Conservation (phyloP, 1,140 invertebrate species). For the Zaprionus nigranus region DNA sequence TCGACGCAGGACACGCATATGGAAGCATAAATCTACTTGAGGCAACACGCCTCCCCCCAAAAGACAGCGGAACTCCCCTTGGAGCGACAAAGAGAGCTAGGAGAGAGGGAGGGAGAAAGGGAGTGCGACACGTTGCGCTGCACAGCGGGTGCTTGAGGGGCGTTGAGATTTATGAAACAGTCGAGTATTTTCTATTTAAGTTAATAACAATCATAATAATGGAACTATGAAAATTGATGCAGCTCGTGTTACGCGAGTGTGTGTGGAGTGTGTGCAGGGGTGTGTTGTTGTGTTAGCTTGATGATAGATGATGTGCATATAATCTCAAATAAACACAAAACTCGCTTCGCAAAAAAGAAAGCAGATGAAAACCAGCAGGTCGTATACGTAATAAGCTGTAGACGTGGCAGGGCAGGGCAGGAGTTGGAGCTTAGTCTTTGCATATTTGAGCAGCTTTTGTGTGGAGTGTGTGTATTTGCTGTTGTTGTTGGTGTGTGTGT, state of each 20-base stretch:
- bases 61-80: constrained; percentile 1
- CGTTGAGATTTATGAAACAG: constrained; percentile 78
- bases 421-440: constrained; percentile 61
- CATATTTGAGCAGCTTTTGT: constrained; percentile 77
- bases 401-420: constrained; percentile 46
- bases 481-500: constrained; percentile 20
- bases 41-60: constrained; percentile 54
- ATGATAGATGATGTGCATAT: constrained; percentile 82
- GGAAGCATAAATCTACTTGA: constrained; percentile 73
- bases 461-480: constrained; percentile 7
- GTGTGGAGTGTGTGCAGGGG: background rate
- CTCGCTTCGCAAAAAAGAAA: constrained; percentile 22
- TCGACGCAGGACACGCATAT: constrained; percentile 34
- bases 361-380: constrained; percentile 28
- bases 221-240: constrained; percentile 79
- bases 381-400: constrained; percentile 66
- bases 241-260: constrained; percentile 28
- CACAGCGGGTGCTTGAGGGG: constrained; percentile 37
- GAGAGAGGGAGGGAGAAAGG: background rate
- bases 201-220: constrained; percentile 84
- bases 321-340: constrained; percentile 78
- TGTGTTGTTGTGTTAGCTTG: constrained; percentile 40
- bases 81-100: background rate
- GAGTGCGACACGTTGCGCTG: constrained; percentile 32
- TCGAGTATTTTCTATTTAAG: constrained; percentile 83